Conservation (phyloP, 2,113 vertebrate species). For the Poeciliopsis retropinna region DNA sequence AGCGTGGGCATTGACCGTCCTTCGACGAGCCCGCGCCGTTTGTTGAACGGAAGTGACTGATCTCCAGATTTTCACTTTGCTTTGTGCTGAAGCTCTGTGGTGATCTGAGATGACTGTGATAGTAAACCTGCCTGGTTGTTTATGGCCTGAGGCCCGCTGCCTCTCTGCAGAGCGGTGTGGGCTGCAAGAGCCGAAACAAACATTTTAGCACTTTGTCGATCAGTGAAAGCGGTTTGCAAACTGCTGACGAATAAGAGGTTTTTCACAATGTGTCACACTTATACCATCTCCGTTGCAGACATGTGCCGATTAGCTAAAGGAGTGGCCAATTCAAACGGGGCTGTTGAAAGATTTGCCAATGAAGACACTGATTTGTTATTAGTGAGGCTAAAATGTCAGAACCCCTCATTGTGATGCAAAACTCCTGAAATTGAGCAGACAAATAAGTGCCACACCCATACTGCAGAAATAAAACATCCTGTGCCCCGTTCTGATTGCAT, state of each 20-base stretch:
- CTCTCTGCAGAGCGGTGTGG: not conserved
- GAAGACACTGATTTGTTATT: not conserved
- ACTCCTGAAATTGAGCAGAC: conserved; percentile 5
- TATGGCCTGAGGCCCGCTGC: not conserved
- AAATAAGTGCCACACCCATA: not conserved
- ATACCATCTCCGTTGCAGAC: not conserved
- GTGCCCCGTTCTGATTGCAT: conserved; percentile 1
- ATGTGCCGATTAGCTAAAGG: not conserved
- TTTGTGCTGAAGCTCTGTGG: conserved; percentile 33
- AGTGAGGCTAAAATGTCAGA: not conserved
- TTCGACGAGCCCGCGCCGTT: conserved; percentile 3
- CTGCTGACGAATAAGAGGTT: not conserved
- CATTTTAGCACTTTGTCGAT: not conserved
- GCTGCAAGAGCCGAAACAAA: not conserved
- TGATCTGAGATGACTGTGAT: conserved; percentile 42
- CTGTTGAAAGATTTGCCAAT: not conserved
- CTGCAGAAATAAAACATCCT: not conserved
- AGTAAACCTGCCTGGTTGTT: conserved; percentile 9
- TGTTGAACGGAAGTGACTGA: conserved; percentile 51
- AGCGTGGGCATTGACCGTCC: not conserved
- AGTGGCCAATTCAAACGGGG: too few relatives aligned
- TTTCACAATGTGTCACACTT: not conserved
- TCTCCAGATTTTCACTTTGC: conserved; percentile 41
- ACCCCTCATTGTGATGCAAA: not conserved
- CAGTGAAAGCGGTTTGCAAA: not conserved